A percentile compares a stretch with the other conserved stretches of the same genome.
Conservation (phyloP, 2,888 invertebrate species). For the Drosophila buzzatii region DNA sequence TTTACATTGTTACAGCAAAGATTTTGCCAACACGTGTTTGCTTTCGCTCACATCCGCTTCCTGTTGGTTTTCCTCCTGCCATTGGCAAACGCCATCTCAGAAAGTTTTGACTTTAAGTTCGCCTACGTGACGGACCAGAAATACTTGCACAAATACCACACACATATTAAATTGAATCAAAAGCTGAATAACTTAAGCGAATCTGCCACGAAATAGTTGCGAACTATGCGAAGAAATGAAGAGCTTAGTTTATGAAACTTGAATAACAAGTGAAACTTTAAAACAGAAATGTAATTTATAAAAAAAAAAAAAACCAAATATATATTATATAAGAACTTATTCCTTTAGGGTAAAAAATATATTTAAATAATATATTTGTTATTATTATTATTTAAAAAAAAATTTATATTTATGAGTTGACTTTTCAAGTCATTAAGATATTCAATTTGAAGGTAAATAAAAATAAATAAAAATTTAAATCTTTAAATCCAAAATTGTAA, state of each 20-base stretch:
- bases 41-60: constrained; percentile 72
- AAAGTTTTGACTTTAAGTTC: constrained; percentile 60
- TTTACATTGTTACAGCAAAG: constrained; percentile 72
- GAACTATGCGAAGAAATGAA: neutral
- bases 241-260: neutral
- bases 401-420: no score
- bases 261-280: neutral
- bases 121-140: constrained; percentile 45
- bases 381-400: no score
- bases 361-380: no score
- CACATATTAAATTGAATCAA: constrained; percentile 31
- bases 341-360: no score
- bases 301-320: neutral
- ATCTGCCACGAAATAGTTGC: constrained; percentile 4
- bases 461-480: no score
- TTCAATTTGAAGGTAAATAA: no score
- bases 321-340: no score
- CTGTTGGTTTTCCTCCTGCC: constrained; percentile 41
- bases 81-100: constrained; percentile 13
- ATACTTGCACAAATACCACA: constrained; percentile 3
- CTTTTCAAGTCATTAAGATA: no score
- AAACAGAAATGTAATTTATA: neutral
- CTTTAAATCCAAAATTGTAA: no score
- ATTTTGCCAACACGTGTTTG: constrained; percentile 77
- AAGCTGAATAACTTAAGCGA: constrained; percentile 11